phyloP scores from a whole-genome alignment of 2,888 invertebrate species.

The Creontiades dilutus region DNA sequence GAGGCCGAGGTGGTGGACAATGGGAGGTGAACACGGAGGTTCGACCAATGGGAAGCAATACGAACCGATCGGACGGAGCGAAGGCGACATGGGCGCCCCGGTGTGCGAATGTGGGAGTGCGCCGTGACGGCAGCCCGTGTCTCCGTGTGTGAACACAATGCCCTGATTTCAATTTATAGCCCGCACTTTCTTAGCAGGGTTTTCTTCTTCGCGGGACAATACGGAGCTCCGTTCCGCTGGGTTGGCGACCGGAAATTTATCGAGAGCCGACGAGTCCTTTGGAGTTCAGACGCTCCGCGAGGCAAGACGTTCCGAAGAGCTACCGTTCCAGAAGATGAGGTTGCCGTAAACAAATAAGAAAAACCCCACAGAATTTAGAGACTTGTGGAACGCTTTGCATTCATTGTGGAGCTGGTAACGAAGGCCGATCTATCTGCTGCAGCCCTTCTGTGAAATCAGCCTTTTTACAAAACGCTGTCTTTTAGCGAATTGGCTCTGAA shows the following conservation, averaged over 20 bases:
- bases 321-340: no score
- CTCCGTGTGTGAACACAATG: not conserved
- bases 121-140: not conserved
- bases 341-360: no score
- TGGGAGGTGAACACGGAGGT: slow-evolving; percentile 3
- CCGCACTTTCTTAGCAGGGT: slow-evolving; percentile 32
- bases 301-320: not conserved
- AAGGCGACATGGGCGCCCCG: not conserved
- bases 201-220: slow-evolving; percentile 8
- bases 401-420: no score
- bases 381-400: no score
- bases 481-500: no score
- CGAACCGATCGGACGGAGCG: not conserved
- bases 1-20: not conserved
- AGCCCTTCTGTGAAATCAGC: no score
- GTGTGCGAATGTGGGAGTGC: not conserved
- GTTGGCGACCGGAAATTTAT: slow-evolving; percentile 12
- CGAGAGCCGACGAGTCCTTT: not conserved
- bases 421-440: no score
- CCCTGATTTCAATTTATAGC: slow-evolving; percentile 42
- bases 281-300: not conserved
- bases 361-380: no score
- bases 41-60: not conserved
- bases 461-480: no score
- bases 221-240: not conserved